Conservation (phyloP, 2,888 invertebrate species). For the Odontocolon sp. region DNA sequence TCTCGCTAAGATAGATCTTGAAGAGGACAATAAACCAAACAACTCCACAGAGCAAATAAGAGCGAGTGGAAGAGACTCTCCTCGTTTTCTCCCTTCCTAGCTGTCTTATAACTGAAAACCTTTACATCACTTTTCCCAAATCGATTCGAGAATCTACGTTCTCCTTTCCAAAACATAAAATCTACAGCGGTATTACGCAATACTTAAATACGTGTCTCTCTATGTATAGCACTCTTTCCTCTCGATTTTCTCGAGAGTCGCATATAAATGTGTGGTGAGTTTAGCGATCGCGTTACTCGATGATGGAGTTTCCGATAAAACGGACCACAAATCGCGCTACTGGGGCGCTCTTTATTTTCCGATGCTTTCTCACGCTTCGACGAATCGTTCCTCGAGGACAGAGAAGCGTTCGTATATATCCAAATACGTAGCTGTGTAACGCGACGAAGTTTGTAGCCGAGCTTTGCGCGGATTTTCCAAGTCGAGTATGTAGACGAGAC, state of each 20-base stretch:
- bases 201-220: too few species aligned
- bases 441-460: conserved; percentile 1
- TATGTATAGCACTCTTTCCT: too few species aligned
- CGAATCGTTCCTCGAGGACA: conserved; percentile 5
- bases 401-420: conserved; percentile 2
- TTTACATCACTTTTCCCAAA: background rate
- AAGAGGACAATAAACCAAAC: conserved; percentile 33
- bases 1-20: conserved; percentile 25
- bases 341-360: background rate
- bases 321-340: conserved; percentile 3
- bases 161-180: too few species aligned
- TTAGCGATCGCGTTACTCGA: conserved; percentile 37
- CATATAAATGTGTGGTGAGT: background rate
- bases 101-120: background rate
- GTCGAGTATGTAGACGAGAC: conserved; percentile 3
- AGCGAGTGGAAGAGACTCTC: background rate
- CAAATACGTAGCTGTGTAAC: background rate
- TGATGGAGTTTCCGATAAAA: conserved; percentile 35
- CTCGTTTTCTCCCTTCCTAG: background rate
- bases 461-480: background rate
- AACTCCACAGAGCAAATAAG: conserved; percentile 13
- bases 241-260: background rate
- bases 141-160: background rate
- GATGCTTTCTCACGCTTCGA: conserved; percentile 29
- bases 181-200: too few species aligned